Base-by-base conservation (phyloP, 2,888 invertebrate genomes). In the Perizoma affinitatum region DNA sequence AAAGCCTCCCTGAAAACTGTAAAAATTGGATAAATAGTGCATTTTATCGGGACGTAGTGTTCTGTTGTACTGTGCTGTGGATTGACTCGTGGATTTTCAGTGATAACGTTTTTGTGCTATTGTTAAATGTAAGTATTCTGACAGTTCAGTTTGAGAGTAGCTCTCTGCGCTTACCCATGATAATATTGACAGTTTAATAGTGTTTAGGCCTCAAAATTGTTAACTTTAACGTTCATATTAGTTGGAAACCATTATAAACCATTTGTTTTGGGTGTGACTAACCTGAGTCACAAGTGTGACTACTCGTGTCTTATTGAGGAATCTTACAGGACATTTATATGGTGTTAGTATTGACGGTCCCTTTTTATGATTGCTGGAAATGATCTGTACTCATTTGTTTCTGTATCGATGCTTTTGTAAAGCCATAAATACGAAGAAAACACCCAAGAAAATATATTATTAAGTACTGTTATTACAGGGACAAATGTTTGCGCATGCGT, bases 1-100 rank as follows among this genome's bases (percentile, higher is more conserved):
- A 89, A 86, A 86, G 83, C 82, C 78, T 79, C 79, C 80, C 87
- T 88, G 86, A 88, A 90, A 89, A 78, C 79, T 71, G 82, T 78
- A 81, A 75, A 82, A 84, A 81, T 75, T 75, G 61, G 66, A 68
- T 58, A 66, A 77, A 76, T 77, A 82, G 82, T 83, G 83, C 79
- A 79, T 76, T 53, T 42, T 53, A 67, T 58, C 56, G 41, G 43
- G 54, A 54, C 65, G 6, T 49, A 68, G 74, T 74, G 80, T 74
- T 70, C 55, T 69, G 74, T 72, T 72, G 84, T 79, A 79, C 76
- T 71, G 75, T 75, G 72, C 60, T 71, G 69, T 70, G 58, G 45
- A 8, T 58, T 33, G 63, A 65, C 59, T 56, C 60, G 76, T 80
- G 83, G 67, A 71, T 77, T 69, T 73, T 68, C 68, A 67, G 70